phyloP scores from a whole-genome alignment of 1,140 invertebrate species.

The Copidosoma floridanum region DNA sequence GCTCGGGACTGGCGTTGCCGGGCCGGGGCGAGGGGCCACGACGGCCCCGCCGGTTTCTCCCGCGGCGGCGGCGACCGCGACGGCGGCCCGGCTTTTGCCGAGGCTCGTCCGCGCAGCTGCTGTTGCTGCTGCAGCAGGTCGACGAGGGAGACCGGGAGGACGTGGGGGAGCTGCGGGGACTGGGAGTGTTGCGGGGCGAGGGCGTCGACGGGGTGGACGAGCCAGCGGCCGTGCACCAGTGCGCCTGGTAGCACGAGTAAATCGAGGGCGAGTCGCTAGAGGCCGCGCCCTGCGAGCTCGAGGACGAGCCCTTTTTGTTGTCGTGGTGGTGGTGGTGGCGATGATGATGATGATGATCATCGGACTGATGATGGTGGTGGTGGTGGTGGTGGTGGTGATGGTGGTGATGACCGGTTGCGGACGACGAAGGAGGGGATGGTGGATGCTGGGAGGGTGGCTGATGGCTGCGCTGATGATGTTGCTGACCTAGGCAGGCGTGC shows the following conservation, averaged over 20 bases:
- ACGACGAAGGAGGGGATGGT: constrained; percentile 31
- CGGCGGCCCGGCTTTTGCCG: constrained; percentile 1
- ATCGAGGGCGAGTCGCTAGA: constrained; percentile 45
- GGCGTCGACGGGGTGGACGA: constrained; percentile 48
- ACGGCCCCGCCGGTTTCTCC: not conserved
- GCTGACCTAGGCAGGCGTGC: constrained; percentile 26
- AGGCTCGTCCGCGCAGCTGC: constrained; percentile 24
- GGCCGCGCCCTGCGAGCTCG: constrained; percentile 32
- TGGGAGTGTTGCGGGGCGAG: constrained; percentile 41
- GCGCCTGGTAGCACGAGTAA: constrained; percentile 52
- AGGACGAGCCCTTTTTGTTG: constrained; percentile 38
- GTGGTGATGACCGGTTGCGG: constrained; percentile 27
- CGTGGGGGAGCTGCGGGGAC: constrained; percentile 46
- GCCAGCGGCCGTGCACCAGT: constrained; percentile 50
- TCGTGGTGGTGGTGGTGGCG: constrained; percentile 33
- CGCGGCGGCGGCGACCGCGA: not conserved
- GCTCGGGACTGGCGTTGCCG: constrained; percentile 10
- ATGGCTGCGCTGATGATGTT: constrained; percentile 16
- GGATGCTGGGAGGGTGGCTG: not conserved
- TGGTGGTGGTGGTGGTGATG: constrained; percentile 28
- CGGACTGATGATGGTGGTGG: constrained; percentile 34
- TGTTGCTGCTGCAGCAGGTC: constrained; percentile 48
- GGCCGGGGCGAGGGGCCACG: not conserved
- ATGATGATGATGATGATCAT: constrained; percentile 32
- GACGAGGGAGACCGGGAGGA: constrained; percentile 45